These are phyloP conservation scores for Nibea coibor DNA, from an alignment of 2,113 vertebrate genomes.

Conservation along the genomic window DNA sequence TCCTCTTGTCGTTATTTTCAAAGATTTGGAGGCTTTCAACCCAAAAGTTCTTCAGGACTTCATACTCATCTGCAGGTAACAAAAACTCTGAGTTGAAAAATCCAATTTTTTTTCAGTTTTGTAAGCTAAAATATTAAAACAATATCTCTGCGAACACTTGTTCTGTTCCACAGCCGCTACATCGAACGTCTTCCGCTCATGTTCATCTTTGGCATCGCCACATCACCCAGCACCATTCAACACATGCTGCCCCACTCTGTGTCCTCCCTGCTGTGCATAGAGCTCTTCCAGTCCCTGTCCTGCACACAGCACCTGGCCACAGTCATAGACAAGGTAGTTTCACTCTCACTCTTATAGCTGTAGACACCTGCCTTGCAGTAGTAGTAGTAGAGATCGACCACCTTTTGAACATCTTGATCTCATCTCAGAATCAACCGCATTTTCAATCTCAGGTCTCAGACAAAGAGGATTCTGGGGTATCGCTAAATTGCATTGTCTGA, in stretches of 20 bases:
- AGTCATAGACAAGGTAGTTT: slow-evolving; percentile 92
- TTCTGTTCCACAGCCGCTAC: slow-evolving; percentile 85
- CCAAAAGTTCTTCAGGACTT: slow-evolving; percentile 94
- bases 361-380: too few relatives aligned
- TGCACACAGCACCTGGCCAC: slow-evolving; percentile 93
- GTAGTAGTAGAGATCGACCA: too few relatives aligned
- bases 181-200: slow-evolving; percentile 89
- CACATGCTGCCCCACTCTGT: slow-evolving; percentile 93
- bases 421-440: too few relatives aligned
- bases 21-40: slow-evolving; percentile 95
- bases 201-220: slow-evolving; percentile 96
- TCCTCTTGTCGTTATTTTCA: slow-evolving; percentile 93
- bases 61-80: slow-evolving; percentile 93
- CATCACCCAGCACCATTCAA: slow-evolving; percentile 94
- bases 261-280: slow-evolving; percentile 94
- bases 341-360: neutral
- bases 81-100: neutral
- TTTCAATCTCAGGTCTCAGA: too few relatives aligned
- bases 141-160: neutral
- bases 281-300: slow-evolving; percentile 95
- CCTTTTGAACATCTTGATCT: too few relatives aligned
- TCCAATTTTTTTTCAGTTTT: neutral
- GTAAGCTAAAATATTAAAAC: neutral
- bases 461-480: too few relatives aligned
- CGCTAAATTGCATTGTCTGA: too few relatives aligned